Conservation (phyloP, 2,113 vertebrate species). For the Macquaria ambigua region DNA sequence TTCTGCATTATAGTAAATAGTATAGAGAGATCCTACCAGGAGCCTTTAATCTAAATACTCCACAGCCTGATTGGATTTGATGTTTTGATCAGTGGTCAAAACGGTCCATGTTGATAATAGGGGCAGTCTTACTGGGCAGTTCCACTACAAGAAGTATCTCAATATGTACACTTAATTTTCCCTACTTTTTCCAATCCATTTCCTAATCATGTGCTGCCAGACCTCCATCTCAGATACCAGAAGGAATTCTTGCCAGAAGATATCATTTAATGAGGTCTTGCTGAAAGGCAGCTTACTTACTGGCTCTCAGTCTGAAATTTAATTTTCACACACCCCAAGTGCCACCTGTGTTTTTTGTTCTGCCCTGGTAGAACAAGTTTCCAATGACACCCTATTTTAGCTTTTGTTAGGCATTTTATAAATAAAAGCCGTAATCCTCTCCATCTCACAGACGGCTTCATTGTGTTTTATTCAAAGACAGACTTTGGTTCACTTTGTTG, state of each 20-base stretch:
- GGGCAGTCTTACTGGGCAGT: not conserved
- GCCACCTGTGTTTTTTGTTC: conserved; percentile 17
- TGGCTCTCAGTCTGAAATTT: not conserved
- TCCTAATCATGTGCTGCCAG: not conserved
- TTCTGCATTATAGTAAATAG: too few species aligned
- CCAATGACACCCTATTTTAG: conserved; percentile 16
- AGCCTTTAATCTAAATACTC: not conserved
- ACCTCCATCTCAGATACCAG: not conserved
- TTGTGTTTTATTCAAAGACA: conserved; percentile 22
- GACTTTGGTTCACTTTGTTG: conserved; percentile 25
- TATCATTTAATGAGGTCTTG: not conserved
- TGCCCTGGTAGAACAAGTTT: conserved; percentile 30
- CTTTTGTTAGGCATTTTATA: conserved; percentile 26
- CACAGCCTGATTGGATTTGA: too few species aligned
- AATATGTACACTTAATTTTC: not conserved
- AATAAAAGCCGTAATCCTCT: conserved; percentile 31
- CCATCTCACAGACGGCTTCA: not conserved
- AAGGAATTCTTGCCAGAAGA: not conserved
- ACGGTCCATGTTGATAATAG: not conserved
- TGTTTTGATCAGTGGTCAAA: not conserved
- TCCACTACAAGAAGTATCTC: not conserved
- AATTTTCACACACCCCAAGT: conserved; percentile 12
- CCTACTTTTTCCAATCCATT: not conserved
- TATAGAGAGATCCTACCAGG: not conserved
- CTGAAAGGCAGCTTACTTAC: not conserved